Base-by-base conservation (phyloP, 1,140 invertebrate species). In the Zaprionus ghesquierei region DNA sequence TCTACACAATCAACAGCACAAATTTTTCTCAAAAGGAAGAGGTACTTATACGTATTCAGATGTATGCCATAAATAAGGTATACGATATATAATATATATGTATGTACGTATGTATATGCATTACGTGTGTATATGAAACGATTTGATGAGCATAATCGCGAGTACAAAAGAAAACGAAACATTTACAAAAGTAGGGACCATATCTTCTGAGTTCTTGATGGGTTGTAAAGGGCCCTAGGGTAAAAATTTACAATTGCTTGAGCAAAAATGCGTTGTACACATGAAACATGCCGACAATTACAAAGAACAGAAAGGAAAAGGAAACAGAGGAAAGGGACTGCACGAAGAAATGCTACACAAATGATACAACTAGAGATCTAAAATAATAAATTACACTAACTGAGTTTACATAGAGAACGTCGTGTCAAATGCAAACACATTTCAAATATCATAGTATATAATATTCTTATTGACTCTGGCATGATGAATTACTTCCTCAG, bases 1-100 rank as follows among this genome's bases (percentile, higher is more conserved):
- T 55, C 38, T 56, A 50, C 56, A 56, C 31, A 71, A 29, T 75
- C 41, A 71, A 65, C 62, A 71, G 69, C 62, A 44, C 62, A 71
- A 56, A 50, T n/a, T 60, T 53, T 62, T 64, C 44, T 70, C 5
- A 77, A 77, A 82, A 71, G 81, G 75, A 81, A 86, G 81, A 86
- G 59, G 72, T 77, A 55, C 71, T 79, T 74, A 77, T 55, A 63
- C 55, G 49, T 72, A 20, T 68, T 78, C 27, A 71, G 49, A 41
- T 41, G 35, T 41, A 41, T 41, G 35, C 35, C 35, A 41, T 41
- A 15, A 41, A 41, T 15, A 15, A 41, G n/a, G 13, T 15, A 41
- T 41, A 41, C 35, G 35, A 41, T 41, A n/a, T 41, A 38, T 35
- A 35, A 35, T 44, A 35, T 56, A n/a, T n/a, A 33, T 66, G 72